These are phyloP conservation scores for Andricus curvator DNA, from an alignment of 2,888 invertebrate genomes.

Conservation along the genomic window DNA sequence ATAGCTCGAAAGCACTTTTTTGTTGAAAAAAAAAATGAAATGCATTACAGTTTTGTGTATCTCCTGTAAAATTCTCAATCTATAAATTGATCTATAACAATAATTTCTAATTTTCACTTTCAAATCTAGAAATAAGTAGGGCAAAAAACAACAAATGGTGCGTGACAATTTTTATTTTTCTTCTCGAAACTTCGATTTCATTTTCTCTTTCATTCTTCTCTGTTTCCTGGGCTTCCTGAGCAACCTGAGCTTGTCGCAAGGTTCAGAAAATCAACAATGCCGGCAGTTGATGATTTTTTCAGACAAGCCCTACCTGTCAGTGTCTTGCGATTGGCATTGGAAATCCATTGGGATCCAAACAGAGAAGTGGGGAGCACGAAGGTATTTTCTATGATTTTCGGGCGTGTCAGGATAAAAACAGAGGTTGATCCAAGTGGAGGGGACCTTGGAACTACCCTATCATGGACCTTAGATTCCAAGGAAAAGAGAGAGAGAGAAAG, in stretches of 20 bases:
- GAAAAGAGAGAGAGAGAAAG: conserved; percentile 26
- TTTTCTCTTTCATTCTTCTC: not conserved
- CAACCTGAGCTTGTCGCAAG: not conserved
- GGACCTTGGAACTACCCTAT: conserved; percentile 38
- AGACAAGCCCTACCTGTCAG: not conserved
- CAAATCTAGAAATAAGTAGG: too few species aligned
- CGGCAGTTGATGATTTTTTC: conserved; percentile 3
- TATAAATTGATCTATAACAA: too few species aligned
- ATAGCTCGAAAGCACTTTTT: too few species aligned
- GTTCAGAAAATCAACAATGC: not conserved
- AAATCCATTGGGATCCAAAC: not conserved
- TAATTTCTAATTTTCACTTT: too few species aligned
- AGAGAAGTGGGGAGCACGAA: not conserved
- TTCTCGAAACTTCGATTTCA: not conserved
- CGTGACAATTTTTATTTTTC: too few species aligned
- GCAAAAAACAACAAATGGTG: too few species aligned
- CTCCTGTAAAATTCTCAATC: too few species aligned
- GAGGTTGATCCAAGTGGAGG: conserved; percentile 8
- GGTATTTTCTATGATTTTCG: conserved; percentile 29
- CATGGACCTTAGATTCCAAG: conserved; percentile 10
- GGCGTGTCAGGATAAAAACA: conserved; percentile 34
- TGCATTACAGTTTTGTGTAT: too few species aligned
- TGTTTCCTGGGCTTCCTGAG: not conserved
- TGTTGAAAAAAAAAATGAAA: too few species aligned
- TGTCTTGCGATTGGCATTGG: not conserved